Percentiles rank a stretch among this genome's conserved stretches.
Evolutionary conservation across 2,888 invertebrate species (phyloP).

Genomic region (Drosophila fulvimacula): DNA sequence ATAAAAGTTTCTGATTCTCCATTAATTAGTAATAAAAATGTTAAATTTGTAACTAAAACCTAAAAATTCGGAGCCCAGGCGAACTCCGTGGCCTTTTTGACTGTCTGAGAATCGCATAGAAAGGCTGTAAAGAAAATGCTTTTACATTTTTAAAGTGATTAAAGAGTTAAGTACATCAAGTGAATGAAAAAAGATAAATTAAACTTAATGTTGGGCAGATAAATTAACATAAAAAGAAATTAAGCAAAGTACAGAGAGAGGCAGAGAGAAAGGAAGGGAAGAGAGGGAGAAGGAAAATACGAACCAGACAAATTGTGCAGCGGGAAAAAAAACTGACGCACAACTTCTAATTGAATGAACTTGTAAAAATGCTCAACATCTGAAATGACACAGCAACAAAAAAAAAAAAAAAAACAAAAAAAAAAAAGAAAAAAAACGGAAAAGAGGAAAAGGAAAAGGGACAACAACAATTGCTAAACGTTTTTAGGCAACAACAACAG

Average conservation of each 20-base stretch:
- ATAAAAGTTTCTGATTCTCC: not conserved
- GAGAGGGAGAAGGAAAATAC: not conserved
- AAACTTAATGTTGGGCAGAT: slow-evolving; percentile 4
- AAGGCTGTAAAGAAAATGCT: not conserved
- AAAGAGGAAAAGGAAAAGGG: not conserved
- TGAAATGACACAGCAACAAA: slow-evolving; percentile 53
- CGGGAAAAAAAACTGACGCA: slow-evolving; percentile 48
- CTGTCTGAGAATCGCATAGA: not conserved
- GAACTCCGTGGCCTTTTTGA: not conserved
- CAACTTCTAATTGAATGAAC: slow-evolving; percentile 75
- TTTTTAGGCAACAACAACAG: slow-evolving; percentile 45
- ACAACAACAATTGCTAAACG: slow-evolving; percentile 56
- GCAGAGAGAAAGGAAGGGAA: no score
- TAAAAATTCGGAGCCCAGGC: rapidly evolving
- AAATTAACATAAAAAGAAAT: slow-evolving; percentile 41
- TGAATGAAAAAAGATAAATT: slow-evolving; percentile 1
- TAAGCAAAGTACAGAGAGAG: slow-evolving; percentile 13
- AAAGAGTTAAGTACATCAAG: not conserved
- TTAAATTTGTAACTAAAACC: not conserved
- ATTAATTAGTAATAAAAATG: not conserved
- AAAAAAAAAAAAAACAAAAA: not conserved
- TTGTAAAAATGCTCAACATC: slow-evolving; percentile 70
- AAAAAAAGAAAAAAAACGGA: not conserved
- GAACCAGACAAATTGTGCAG: slow-evolving; percentile 37
- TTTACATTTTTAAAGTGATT: not conserved